Percentiles rank a stretch among this genome's conserved stretches.
These are phyloP conservation scores for Elmis aenea DNA, from an alignment of 2,888 invertebrate species.

Conservation along the genomic window DNA sequence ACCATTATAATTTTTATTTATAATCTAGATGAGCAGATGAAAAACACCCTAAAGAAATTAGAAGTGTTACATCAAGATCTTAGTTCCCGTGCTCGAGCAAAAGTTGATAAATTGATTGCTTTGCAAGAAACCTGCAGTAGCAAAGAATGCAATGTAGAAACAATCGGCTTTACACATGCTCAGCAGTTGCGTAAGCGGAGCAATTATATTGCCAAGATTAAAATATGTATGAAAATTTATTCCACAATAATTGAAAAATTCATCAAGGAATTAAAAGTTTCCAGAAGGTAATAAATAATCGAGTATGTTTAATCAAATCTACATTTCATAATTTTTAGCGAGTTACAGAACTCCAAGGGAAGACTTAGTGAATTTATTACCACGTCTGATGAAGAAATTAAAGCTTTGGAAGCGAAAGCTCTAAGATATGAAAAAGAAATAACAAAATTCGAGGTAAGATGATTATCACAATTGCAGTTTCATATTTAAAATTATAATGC, in stretches of 20 bases:
- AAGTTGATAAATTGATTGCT: constrained; percentile 22
- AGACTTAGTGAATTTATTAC: constrained; percentile 16
- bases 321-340: constrained; percentile 15
- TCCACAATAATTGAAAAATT: constrained; percentile 32
- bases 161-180: constrained; percentile 26
- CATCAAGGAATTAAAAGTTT: constrained; percentile 29
- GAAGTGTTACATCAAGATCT: constrained; percentile 22
- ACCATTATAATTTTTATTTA: too few relatives aligned
- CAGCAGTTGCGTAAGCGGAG: constrained; percentile 30
- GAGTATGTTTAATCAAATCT: background rate
- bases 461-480: too few relatives aligned
- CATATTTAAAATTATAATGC: too few relatives aligned
- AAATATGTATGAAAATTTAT: constrained; percentile 33
- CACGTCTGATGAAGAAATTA: constrained; percentile 23
- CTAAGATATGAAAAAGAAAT: constrained; percentile 36
- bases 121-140: constrained; percentile 21
- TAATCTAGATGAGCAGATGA: constrained; percentile 28
- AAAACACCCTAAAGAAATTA: constrained; percentile 23
- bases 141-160: constrained; percentile 19
- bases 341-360: constrained; percentile 21
- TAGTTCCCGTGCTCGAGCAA: constrained; percentile 16
- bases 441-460: constrained; percentile 34
- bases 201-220: constrained; percentile 32
- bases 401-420: constrained; percentile 32
- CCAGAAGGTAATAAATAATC: constrained; percentile 31